These are phyloP conservation scores for Brachirus orientalis DNA, from an alignment of 2,113 vertebrate genomes.

Conservation along the genomic window DNA sequence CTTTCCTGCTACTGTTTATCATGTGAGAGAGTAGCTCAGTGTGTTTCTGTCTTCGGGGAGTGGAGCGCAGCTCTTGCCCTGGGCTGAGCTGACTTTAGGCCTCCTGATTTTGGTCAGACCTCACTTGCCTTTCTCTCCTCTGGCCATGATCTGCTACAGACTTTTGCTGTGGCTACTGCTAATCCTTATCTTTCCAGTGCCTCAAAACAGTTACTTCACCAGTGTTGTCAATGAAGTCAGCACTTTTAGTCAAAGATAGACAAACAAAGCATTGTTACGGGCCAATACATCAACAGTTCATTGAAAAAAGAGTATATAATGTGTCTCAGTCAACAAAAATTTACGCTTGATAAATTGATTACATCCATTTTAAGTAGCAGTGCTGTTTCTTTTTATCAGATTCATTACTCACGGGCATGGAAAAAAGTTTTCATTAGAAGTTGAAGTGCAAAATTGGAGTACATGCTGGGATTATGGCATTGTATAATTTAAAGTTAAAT, in stretches of 20 bases:
- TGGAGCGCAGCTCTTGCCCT: slow-evolving; percentile 42
- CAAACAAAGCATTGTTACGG: slow-evolving; percentile 7
- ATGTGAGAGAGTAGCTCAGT: slow-evolving; percentile 28
- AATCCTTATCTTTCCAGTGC: slow-evolving; percentile 42
- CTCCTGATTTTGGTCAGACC: slow-evolving; percentile 65
- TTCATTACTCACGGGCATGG: too few relatives aligned
- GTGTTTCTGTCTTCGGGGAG: slow-evolving; percentile 46
- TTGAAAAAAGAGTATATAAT: slow-evolving; percentile 4
- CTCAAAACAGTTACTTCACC: slow-evolving; percentile 22
- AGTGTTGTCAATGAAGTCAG: slow-evolving; percentile 12
- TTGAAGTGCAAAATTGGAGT: too few relatives aligned
- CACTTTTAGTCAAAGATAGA: slow-evolving; percentile 10
- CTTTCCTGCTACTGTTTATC: slow-evolving; percentile 40
- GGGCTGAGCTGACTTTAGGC: slow-evolving; percentile 49
- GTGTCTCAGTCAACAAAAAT: slow-evolving; percentile 3
- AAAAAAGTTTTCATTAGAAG: too few relatives aligned
- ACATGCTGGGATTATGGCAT: too few relatives aligned
- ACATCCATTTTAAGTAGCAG: too few relatives aligned
- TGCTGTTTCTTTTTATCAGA: too few relatives aligned
- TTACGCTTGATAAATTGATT: too few relatives aligned
- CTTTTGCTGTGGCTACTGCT: slow-evolving; percentile 42
- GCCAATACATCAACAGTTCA: slow-evolving; percentile 1
- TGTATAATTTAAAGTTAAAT: too few relatives aligned
- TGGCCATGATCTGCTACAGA: slow-evolving; percentile 45
- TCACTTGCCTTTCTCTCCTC: slow-evolving; percentile 53